Base-by-base conservation (phyloP, 2,113 vertebrate species). In the Indri indri region DNA sequence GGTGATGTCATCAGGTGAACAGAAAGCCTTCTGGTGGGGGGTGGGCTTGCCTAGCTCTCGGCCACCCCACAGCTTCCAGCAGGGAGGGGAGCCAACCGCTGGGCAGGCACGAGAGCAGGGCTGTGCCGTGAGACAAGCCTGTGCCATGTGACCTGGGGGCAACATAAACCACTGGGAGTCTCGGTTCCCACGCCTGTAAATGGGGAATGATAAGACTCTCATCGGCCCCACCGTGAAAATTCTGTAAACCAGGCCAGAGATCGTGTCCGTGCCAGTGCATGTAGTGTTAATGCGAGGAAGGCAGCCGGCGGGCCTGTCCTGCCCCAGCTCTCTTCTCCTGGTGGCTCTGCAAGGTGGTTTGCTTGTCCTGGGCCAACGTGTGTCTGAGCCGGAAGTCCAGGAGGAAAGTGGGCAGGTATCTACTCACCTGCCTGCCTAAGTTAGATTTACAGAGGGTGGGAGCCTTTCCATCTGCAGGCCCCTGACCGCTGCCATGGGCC, bases 1-100 rank as follows among this genome's bases (percentile, higher is more conserved):
- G 68, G 13, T 90, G 94, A 89, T 81, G 84, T 92, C 87, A 65
- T 57, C 66, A 68, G 68, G 30, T 83, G 84, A 76, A 77, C 45
- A 79, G 82, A 94, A n/a, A 73, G 40, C 6, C 7, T 61, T 70
- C 68, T 42, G 70, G 11, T 22, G 8, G 22, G 52, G 52, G 71
- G 25, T 32, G 52, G 63, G 37, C 37, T 80, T 52, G 34, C 30
- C 17, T 6, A 0, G 1, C 47, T 84, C 84, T 63, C 2, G 4
- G 32, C 27, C 40, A 79, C 61, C 37, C 30, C 6, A 6, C 40
- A 82, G n/a, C 32, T 63, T 52, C 32, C n/a, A 20, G 22, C 22
- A 5, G 14, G n/a, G 76, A 59, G 14, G 17, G 37, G 20, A 90
- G 8, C 9, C 22, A 0, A 32, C 8, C 20, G 27, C 30, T 71